Conservation (phyloP, 2,113 vertebrate genomes). For the Anolis carolinensis region DNA sequence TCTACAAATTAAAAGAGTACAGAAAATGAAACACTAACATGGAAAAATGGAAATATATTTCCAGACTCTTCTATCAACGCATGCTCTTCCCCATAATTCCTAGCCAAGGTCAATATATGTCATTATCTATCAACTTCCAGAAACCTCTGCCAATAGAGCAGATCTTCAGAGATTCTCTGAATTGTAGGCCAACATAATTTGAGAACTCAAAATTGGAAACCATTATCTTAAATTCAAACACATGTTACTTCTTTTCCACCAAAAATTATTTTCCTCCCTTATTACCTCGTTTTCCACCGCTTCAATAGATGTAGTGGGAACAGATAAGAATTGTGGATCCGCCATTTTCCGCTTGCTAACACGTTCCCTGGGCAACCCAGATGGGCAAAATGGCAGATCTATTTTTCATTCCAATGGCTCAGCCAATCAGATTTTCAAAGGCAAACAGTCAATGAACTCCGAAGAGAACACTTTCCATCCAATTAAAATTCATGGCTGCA, state of each 20-base stretch:
- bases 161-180: too few species aligned
- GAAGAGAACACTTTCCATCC: neutral
- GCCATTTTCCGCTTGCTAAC: neutral
- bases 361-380: slow-evolving; percentile 1
- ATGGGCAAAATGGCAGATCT: neutral
- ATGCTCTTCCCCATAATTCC: neutral
- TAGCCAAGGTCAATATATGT: neutral
- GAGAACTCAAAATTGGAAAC: neutral
- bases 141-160: neutral
- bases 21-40: neutral
- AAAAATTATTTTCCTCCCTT: neutral
- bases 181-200: neutral
- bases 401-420: neutral
- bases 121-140: neutral
- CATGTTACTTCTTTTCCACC: neutral
- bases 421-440: neutral
- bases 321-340: neutral
- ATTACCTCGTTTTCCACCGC: neutral
- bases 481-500: neutral
- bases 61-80: neutral
- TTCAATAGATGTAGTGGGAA: neutral
- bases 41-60: too few species aligned
- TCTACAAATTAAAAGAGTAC: neutral
- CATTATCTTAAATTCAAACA: neutral
- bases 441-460: neutral